Evolutionary conservation across 1,140 invertebrate species (phyloP), one percentile per base, ranked within the genome.

Genomic region (Antheraea mylitta): DNA sequence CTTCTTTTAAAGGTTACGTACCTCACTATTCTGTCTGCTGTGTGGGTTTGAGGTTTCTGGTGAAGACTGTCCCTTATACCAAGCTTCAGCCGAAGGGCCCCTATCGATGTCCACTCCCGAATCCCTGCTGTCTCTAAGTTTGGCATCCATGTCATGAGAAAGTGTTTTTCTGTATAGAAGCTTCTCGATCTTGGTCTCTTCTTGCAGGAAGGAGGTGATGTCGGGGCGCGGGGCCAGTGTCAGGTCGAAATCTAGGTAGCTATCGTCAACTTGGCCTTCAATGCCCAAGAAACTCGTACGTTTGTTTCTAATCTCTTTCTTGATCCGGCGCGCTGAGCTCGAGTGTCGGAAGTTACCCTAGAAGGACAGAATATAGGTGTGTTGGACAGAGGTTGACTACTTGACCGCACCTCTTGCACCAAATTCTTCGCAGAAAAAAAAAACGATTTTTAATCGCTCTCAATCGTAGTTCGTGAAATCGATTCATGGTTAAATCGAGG

Each of bases 201-300:
- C 96, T 78, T 96, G 95, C 18, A 97, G 90, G 82, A 97, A 94
- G 22, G 95, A 94, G 22, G 95, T 96, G 90, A 97, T 96, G 74
- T 97, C 96, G 18, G 96, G 96, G n/a, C 96, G 95, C 72, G 96
- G 96, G 13, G 94, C 94, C 16, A 97, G 83, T 3, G 93, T 94
- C 9, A 96, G 82, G 75, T 96, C 94, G 4, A 93, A 93, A 75
- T 96, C 95, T 30, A 96, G 86, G 79, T 94, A 94, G 75, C 87
- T 94, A 68, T 94, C 94, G 75, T 96, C 94, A 65, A 95, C 94
- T 53, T 95, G 94, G 68, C 95, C 95, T 79, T 97, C 96, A 73
- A 98, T 95, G 42, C 97, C 97, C 18, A 98, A 91, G 81, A 98
- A 98, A 86, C 97, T 96, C 19, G 96, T 97, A 9, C 97, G 94